phyloP scores from a whole-genome alignment of 1,140 invertebrate species.

The Plectrocnemia conspersa region DNA sequence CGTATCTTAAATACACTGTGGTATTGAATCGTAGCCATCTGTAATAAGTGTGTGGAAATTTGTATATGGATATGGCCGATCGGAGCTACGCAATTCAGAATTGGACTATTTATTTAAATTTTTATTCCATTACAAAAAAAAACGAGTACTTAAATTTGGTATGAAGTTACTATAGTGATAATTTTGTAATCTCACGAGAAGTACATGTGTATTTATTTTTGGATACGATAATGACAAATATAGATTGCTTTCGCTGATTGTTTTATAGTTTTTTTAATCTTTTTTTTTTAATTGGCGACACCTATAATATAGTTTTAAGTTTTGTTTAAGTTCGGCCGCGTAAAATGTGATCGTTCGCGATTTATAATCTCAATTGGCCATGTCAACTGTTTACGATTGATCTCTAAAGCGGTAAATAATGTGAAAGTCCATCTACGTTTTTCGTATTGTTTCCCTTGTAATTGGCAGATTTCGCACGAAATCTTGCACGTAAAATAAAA shows the following conservation, averaged over 20 bases:
- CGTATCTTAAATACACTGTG: slow-evolving; percentile 17
- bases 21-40: background rate
- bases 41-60: background rate
- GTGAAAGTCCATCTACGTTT: slow-evolving; percentile 24
- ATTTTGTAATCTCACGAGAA: slow-evolving; percentile 7
- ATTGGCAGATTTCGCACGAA: slow-evolving; percentile 21
- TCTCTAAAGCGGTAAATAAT: slow-evolving; percentile 13
- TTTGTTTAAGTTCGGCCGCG: background rate
- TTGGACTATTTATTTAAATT: background rate
- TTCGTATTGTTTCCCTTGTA: slow-evolving; percentile 19
- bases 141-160: slow-evolving; percentile 17
- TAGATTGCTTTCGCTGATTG: slow-evolving; percentile 1
- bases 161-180: slow-evolving; percentile 18
- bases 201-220: slow-evolving; percentile 13
- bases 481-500: slow-evolving; percentile 23
- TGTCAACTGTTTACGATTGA: slow-evolving; percentile 17
- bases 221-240: background rate
- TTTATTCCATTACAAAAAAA: background rate
- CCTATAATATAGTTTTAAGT: background rate
- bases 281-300: background rate
- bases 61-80: slow-evolving; percentile 3
- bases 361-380: background rate
- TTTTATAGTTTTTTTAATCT: background rate
- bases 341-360: background rate
- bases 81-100: background rate